Percentiles rank a stretch among this genome's conserved stretches.
phyloP scores from a whole-genome alignment of 2,797 vertebrate genomes.

The Acanthurus lineatus region DNA sequence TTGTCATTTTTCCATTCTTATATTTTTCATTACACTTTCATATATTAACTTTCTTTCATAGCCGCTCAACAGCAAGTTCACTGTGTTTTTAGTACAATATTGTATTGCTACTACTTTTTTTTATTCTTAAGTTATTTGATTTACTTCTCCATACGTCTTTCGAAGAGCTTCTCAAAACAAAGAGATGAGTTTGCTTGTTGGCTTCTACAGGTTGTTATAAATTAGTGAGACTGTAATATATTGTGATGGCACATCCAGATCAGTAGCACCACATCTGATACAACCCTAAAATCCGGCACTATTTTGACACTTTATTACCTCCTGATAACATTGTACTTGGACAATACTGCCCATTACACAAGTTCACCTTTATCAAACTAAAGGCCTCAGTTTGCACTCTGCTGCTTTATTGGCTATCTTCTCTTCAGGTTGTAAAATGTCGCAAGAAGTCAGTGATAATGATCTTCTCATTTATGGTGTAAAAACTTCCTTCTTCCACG shows the following conservation, averaged over 20 bases:
- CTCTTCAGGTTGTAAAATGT: slow-evolving; percentile 19
- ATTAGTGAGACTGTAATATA: not conserved
- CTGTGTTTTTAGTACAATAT: not conserved
- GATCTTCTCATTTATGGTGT: not conserved
- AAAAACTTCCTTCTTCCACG: not conserved
- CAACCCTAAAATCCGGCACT: not conserved
- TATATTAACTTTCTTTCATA: not conserved
- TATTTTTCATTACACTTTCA: not conserved
- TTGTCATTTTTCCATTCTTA: no score
- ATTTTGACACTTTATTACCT: not conserved
- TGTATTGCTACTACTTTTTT: no score
- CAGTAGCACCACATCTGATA: not conserved
- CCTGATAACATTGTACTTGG: not conserved
- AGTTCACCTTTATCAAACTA: not conserved
- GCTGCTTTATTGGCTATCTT: not conserved
- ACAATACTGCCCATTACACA: not conserved
- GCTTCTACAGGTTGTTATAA: not conserved
- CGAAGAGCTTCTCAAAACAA: not conserved
- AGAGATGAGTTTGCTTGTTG: not conserved
- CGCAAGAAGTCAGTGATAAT: slow-evolving; percentile 11
- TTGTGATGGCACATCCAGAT: slow-evolving; percentile 2
- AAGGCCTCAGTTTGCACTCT: not conserved
- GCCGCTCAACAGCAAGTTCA: not conserved
- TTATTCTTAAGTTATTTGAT: not conserved
- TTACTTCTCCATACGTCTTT: not conserved